Percentiles rank a stretch among this genome's conserved stretches.
phyloP scores from a whole-genome alignment of 1,140 invertebrate species.

The Listronotus bonariensis region DNA sequence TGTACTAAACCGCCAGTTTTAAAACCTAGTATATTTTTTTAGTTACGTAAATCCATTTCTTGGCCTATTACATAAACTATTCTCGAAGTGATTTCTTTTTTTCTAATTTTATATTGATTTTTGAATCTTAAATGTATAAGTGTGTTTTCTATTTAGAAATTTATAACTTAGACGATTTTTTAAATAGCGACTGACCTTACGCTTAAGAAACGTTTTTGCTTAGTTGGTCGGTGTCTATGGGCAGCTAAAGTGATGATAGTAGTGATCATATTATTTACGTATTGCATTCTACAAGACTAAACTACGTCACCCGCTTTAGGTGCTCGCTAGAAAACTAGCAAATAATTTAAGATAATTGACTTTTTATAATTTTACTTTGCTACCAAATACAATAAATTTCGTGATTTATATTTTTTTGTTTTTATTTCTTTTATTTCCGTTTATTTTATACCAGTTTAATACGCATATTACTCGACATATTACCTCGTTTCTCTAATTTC shows the following conservation, averaged over 20 bases:
- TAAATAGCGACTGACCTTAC: slow-evolving; percentile 48
- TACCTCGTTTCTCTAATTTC: too few species aligned
- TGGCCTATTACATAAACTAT: slow-evolving; percentile 37
- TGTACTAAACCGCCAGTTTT: too few species aligned
- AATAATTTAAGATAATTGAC: slow-evolving; percentile 49
- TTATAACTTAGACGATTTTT: slow-evolving; percentile 51
- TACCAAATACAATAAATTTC: slow-evolving; percentile 58
- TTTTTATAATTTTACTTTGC: slow-evolving; percentile 54
- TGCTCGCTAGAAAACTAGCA: slow-evolving; percentile 42
- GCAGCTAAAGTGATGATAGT: slow-evolving; percentile 33
- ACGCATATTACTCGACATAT: too few species aligned
- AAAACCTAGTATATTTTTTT: too few species aligned
- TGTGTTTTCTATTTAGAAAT: slow-evolving; percentile 55
- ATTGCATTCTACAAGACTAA: slow-evolving; percentile 46
- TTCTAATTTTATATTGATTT: slow-evolving; percentile 55
- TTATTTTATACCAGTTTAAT: neutral
- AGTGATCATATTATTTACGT: slow-evolving; percentile 37
- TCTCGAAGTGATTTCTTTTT: slow-evolving; percentile 48
- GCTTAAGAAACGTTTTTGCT: slow-evolving; percentile 47
- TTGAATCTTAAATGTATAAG: slow-evolving; percentile 55
- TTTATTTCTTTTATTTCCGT: slow-evolving; percentile 47
- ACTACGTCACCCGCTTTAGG: slow-evolving; percentile 39
- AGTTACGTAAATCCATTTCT: too few species aligned
- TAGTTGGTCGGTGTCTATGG: slow-evolving; percentile 42
- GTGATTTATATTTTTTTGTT: slow-evolving; percentile 55